Evolutionary conservation across 2,888 invertebrate species (phyloP).

Genomic region (Ophioninae sp.): DNA sequence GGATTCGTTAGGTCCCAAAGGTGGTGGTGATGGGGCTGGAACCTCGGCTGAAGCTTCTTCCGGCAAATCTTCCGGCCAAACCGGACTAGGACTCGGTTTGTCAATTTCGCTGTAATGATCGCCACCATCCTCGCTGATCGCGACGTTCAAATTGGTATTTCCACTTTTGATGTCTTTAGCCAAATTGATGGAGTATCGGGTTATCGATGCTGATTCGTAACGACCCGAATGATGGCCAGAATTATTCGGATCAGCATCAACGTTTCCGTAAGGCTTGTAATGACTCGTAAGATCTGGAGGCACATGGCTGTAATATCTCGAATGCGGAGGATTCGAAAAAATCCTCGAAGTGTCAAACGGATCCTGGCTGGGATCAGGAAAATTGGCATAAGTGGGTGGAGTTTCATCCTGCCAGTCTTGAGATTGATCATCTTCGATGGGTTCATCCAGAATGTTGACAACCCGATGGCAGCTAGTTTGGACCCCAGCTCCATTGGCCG

Average conservation of each 20-base stretch:
- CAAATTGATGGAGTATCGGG: constrained; percentile 71
- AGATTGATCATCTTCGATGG: constrained; percentile 70
- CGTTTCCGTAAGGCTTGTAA: constrained; percentile 73
- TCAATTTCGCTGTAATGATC: constrained; percentile 78
- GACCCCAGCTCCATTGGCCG: constrained; percentile 68
- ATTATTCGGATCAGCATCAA: constrained; percentile 60
- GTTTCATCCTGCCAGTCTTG: constrained; percentile 72
- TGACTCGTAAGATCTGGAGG: constrained; percentile 74
- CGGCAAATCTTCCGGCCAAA: constrained; percentile 77
- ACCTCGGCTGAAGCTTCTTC: constrained; percentile 63
- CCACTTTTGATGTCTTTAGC: constrained; percentile 73
- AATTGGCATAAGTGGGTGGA: constrained; percentile 76
- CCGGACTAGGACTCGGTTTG: constrained; percentile 67
- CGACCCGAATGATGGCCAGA: constrained; percentile 53
- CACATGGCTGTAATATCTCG: constrained; percentile 81
- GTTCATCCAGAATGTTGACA: constrained; percentile 78
- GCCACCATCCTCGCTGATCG: constrained; percentile 63
- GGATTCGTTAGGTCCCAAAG: constrained; percentile 73
- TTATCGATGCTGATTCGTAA: constrained; percentile 61
- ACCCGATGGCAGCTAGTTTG: constrained; percentile 72
- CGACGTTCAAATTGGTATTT: constrained; percentile 70
- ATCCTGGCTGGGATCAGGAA: constrained; percentile 79
- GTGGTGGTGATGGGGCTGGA: constrained; percentile 72
- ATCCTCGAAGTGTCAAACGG: constrained; percentile 86
- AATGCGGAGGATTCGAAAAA: constrained; percentile 75